Percentiles rank a stretch among this genome's conserved stretches.
Conservation (phyloP, 2,797 vertebrate genomes). For the Tympanoctomys barrerae region DNA sequence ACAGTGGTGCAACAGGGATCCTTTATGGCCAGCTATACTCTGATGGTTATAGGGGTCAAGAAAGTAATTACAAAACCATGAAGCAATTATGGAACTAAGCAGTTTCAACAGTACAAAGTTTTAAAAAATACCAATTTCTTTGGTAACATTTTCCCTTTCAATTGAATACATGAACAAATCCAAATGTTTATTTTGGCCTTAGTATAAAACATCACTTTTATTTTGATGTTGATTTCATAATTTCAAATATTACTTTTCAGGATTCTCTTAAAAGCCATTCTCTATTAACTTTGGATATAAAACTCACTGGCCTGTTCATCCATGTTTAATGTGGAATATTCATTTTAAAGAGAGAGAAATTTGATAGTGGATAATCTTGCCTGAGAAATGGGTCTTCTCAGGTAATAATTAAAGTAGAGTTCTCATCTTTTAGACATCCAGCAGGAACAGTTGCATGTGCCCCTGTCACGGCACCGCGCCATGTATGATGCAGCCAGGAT, state of each 20-base stretch:
- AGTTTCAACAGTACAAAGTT: too few species aligned
- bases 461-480: background rate
- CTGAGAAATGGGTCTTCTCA: background rate
- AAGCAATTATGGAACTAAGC: too few species aligned
- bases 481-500: background rate
- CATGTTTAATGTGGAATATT: background rate
- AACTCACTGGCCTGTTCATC: background rate
- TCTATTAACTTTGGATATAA: background rate
- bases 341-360: background rate
- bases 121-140: too few species aligned
- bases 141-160: too few species aligned
- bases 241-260: constrained; percentile 18
- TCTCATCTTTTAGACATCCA: constrained; percentile 29
- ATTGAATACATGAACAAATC: background rate
- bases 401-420: background rate
- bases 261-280: background rate
- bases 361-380: background rate
- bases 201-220: background rate
- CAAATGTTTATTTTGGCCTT: background rate
- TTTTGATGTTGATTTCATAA: background rate
- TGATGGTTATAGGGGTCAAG: too few species aligned
- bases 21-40: too few species aligned
- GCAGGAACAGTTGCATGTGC: background rate
- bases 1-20: too few species aligned
- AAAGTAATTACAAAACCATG: too few species aligned